Evolutionary conservation across 2,888 invertebrate genomes (phyloP), one percentile per base, ranked within the genome.

Genomic region (Netelia fuscicornis): DNA sequence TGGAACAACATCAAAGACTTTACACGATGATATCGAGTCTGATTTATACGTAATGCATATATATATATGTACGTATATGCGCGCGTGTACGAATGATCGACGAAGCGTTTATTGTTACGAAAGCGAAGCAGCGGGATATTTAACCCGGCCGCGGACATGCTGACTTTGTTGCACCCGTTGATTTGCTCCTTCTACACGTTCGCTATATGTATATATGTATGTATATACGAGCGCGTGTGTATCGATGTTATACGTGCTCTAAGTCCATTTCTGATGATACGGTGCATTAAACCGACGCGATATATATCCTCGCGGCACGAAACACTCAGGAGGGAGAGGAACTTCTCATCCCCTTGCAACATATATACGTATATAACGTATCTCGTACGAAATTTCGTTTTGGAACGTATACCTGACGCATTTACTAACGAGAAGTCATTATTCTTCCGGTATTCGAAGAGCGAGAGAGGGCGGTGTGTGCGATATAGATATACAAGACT

Each of bases 381-480:
- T 58, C 9, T 58, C 58, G 20, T 58, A 58, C 20, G 58, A 17
- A 71, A 74, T 76, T 60, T 65, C n/a, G 58, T 65, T 84, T 77
- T 58, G 79, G 65, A 74, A 37, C 25, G 52, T 62, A 75, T 70
- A 54, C 62, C 56, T 72, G 70, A 74, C 72, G 81, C 81, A 74
- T 75, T 85, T 79, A 71, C 82, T 81, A 79, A 81, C 81, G 82
- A 85, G 85, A 82, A 79, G 75, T 71, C 85, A 82, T 85, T 85
- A 85, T 85, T 82, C 85, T 85, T 85, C 44, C 81, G 75, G 82
- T 79, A 79, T 79, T 75, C 75, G 78, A 78, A 82, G 81, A 48
- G 44, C 48, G 37, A 2, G 58, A 58, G 58, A 54, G 54, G 54
- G 54, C n/a, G 58, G 20, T 9, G 2, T 9, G 58, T 5, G 23